Evolutionary conservation across 2,797 vertebrate species (phyloP), one percentile per base, ranked within the genome.

Genomic region (Mus caroli): DNA sequence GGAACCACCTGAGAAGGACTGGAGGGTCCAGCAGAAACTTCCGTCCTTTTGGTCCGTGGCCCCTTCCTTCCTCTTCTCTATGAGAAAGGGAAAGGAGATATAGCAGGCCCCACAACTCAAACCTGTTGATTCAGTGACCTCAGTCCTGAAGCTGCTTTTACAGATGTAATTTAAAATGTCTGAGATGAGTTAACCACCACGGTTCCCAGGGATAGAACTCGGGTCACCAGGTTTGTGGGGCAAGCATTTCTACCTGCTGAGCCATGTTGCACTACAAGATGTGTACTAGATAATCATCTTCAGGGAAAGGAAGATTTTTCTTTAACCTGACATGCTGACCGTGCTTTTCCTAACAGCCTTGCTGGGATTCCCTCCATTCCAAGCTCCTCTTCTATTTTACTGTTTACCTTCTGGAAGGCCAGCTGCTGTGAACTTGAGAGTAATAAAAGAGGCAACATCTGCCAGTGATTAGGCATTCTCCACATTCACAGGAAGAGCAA

Each of bases 311-410:
- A 54, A 14, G 26, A 77, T 93, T 50, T 82, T n/a, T 88, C 58
- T 85, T 88, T 73, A 96, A 94, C 92, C 20, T 43, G 71, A 84
- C 19, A 90, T 34, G 1, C 24, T 86, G 82, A 34, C 10, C 17
- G 43, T 22, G 62, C 52, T 89, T 7, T 50, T 86, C 90, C 82
- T 77, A 75, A 69, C n/a, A 84, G 76, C 40, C 87, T 76, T 90
- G 52, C 14, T 90, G 43, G 40, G 64, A 13, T 88, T 76, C 28
- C 6, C 24, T 56, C 0, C 90, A 11, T 64, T n/a, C 91, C 22
- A 54, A 60, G 46, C 77, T n/a, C 64, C 80, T 26, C 64, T n/a
- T 4, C 31, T 37, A 69, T 22, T 34, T 93, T 56, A 52, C 46
- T 54, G n/a, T 12, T 11, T 77, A 14, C 54, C 37, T 54, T 90